Conservation (phyloP, 2,113 vertebrate species). For the Cyanistes caeruleus region DNA sequence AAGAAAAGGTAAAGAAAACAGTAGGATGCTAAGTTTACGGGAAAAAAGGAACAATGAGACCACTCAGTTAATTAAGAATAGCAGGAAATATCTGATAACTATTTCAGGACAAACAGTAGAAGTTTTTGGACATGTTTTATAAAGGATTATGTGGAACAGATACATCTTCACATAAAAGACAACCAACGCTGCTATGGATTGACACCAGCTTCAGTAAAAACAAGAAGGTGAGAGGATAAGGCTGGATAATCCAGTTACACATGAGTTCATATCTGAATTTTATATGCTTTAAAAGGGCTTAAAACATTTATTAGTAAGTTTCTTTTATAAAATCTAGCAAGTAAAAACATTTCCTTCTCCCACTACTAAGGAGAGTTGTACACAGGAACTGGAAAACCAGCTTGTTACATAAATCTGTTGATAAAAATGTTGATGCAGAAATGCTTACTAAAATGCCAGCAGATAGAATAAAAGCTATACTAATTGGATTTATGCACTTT, state of each 20-base stretch:
- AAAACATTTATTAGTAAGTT: not conserved
- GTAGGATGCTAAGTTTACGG: not conserved
- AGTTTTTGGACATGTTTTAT: not conserved
- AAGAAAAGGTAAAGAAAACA: not conserved
- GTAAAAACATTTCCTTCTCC: not conserved
- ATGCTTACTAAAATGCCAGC: not conserved
- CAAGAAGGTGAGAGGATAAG: not conserved
- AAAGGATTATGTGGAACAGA: not conserved
- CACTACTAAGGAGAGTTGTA: not conserved
- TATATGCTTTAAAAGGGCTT: not conserved
- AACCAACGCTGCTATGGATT: not conserved
- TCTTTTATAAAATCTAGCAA: not conserved
- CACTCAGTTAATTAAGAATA: not conserved
- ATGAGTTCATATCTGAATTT: not conserved
- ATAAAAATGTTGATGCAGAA: conserved; percentile 13
- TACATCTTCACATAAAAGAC: not conserved
- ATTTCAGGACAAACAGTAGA: not conserved
- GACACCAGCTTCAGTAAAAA: not conserved
- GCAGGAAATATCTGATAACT: not conserved
- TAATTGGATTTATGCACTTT: conserved; percentile 26
- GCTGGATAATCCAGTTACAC: not conserved
- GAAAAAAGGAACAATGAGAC: not conserved
- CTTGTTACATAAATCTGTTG: conserved; percentile 15
- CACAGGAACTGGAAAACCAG: not conserved
- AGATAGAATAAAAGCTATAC: not conserved